Evolutionary conservation across 2,888 invertebrate species (phyloP), one percentile per base, ranked within the genome.

Genomic region (Epirrhoe tristata): DNA sequence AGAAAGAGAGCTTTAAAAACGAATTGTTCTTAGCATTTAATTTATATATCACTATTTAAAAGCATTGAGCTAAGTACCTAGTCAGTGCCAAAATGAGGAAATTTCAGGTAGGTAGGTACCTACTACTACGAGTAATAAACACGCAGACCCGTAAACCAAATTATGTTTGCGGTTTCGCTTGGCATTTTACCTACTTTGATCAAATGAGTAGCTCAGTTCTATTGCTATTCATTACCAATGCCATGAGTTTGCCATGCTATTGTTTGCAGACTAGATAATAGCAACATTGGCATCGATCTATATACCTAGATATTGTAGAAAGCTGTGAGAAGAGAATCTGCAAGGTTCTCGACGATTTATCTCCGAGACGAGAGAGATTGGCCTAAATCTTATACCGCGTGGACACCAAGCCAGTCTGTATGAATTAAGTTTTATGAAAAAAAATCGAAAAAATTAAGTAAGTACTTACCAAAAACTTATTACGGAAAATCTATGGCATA

Each of bases 271-370:
- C 72, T 72, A 81, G 78, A 84, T 85, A 84, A 86, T 86, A 80
- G 76, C 73, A 71, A 75, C 82, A 75, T 71, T 76, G 83, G 64
- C 82, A 81, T 73, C 81, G 88, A 85, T 88, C 90, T 85, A 87
- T 84, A 89, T 90, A 90, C 85, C 86, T 80, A 87, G 84, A 87
- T 89, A 82, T 79, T 75, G 74, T 84, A 84, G 83, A 86, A 87
- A 85, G 84, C 58, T 66, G 70, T 72, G 74, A 69, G 74, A 74
- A 72, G 69, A 66, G 39, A 63, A 63, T 58, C 43, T 5, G 24
- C 65, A 48, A 62, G 55, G 54, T 32, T 66, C 59, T 63, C 66
- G 68, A 39, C 64, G 69, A 67, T 71, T 43, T 65, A 50, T 14
- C 51, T 39, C 32, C 53, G 36, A 59, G 56, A 46, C 46, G n/a